phyloP scores from a whole-genome alignment of 2,113 vertebrate genomes.

The Pygoscelis antarcticus region DNA sequence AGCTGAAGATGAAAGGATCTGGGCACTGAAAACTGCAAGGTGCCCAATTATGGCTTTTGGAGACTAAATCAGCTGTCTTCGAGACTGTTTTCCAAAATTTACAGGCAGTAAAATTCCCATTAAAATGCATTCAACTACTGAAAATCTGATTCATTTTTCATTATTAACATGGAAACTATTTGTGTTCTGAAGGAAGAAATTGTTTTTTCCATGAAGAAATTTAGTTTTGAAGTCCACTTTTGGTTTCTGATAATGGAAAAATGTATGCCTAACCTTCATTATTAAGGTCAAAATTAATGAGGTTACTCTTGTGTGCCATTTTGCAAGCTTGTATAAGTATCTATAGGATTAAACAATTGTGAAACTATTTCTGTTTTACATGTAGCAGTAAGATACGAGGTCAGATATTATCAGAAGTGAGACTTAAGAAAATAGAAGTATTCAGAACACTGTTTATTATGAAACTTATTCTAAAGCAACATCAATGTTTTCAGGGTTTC shows the following conservation, averaged over 20 bases:
- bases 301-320: background rate
- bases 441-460: background rate
- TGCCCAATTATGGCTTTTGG: background rate
- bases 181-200: background rate
- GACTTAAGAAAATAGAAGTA: background rate
- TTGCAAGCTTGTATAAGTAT: background rate
- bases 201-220: background rate
- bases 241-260: background rate
- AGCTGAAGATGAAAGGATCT: background rate
- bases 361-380: background rate
- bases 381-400: rapidly evolving
- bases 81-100: background rate
- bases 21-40: background rate
- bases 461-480: background rate
- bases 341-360: background rate
- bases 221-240: background rate
- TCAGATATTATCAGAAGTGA: background rate
- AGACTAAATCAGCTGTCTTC: background rate
- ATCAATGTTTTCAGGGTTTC: background rate
- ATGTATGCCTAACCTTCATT: background rate
- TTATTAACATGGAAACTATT: background rate
- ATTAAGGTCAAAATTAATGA: background rate
- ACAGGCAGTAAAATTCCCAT: background rate
- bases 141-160: background rate
- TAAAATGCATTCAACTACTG: background rate